phyloP scores from a whole-genome alignment of 2,113 vertebrate genomes.

The Gadus macrocephalus region DNA sequence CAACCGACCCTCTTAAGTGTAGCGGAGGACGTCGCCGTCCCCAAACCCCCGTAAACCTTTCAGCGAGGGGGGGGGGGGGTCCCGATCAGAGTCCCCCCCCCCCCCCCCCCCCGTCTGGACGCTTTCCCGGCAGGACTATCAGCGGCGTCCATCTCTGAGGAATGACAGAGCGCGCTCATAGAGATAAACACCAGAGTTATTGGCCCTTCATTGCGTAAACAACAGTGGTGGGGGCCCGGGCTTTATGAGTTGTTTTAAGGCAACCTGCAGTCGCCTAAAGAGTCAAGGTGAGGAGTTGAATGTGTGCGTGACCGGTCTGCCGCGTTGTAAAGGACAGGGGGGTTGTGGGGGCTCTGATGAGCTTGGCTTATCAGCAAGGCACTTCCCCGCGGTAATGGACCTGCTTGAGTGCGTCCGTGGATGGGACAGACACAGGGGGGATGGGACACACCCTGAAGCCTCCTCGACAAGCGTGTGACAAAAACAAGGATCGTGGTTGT shows the following conservation, averaged over 20 bases:
- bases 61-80: slow-evolving; percentile 48
- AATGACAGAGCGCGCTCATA: slow-evolving; percentile 42
- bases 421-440: too few relatives aligned
- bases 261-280: slow-evolving; percentile 36
- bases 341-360: slow-evolving; percentile 45
- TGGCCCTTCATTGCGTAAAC: slow-evolving; percentile 52
- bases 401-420: slow-evolving; percentile 49
- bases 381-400: slow-evolving; percentile 43
- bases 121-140: slow-evolving; percentile 47
- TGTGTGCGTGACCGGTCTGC: slow-evolving; percentile 31
- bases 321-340: not conserved
- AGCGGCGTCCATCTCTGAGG: slow-evolving; percentile 38
- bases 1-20: slow-evolving; percentile 50
- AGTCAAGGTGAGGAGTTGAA: slow-evolving; percentile 57
- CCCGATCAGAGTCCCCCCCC: not conserved
- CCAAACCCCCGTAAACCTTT: slow-evolving; percentile 40
- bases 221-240: not conserved
- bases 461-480: too few relatives aligned
- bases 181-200: slow-evolving; percentile 57
- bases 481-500: too few relatives aligned
- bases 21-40: slow-evolving; percentile 48
- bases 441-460: too few relatives aligned
- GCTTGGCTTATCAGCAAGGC: slow-evolving; percentile 60
- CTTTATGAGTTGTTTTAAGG: slow-evolving; percentile 46
- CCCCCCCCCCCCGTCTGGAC: slow-evolving; percentile 32